Base-by-base conservation (phyloP, 1,140 invertebrate genomes). In the Papilio polytes region DNA sequence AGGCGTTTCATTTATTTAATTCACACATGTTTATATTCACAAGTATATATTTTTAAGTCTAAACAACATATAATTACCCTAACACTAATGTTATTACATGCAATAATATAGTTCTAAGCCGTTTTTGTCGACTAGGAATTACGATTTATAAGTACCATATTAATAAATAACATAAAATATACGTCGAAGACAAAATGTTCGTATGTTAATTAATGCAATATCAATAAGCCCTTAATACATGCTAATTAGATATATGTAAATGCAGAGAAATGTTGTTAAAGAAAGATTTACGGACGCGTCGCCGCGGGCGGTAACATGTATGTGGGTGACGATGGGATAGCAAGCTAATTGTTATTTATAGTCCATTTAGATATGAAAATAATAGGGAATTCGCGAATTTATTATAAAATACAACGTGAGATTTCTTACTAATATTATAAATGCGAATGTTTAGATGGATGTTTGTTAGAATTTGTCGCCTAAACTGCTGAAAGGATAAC, bases 161-260 rank as follows among this genome's bases (percentile, higher is more conserved):
- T 22, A 59, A 59, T 59, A 59, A 63, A 26, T 63, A 12, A 63
- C 63, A 70, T 70, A 70, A 70, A 70, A 36, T 70, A 70, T 70
- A 31, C 26, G 22, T 15, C 31, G 3, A 31, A 70, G 63, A 70
- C 63, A 70, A 31, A 70, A 70, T 70, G 63, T 70, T 70, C 63
- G 26, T 70, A 31, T 70, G 26, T 70, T 70, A 70, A 70, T 70
- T 70, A 31, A 70, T 70, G 63, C 63, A 70, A 70, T 36, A 70
- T 70, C 63, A 70, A 70, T 70, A 70, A 20, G 22, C 26, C 20
- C 20, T 2, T 70, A 31, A 70, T 70, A 70, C 63, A 70, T 70
- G 63, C 63, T 70, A 70, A 70, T 70, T 70, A 70, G 63, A 36
- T 70, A 70, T 70, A 70, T 70, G 63, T 31, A 70, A 70, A 70